Evolutionary conservation across 2,888 invertebrate species (phyloP).

Genomic region (Drosophila rubida): DNA sequence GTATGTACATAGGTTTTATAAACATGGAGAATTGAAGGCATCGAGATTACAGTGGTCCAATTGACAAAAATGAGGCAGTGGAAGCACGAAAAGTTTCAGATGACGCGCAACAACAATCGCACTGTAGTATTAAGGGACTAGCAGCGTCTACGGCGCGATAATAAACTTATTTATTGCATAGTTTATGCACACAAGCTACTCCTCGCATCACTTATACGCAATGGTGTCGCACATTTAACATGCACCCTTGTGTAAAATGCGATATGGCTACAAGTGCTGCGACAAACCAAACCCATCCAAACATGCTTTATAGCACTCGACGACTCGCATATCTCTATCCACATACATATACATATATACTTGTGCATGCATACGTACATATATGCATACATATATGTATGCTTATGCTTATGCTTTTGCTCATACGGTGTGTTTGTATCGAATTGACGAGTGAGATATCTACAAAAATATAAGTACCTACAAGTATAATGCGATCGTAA

Average conservation of each 20-base stretch:
- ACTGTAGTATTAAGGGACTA: conserved; percentile 33
- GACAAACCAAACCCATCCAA: conserved; percentile 21
- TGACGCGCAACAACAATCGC: conserved; percentile 7
- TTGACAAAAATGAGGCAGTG: conserved; percentile 30
- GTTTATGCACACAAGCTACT: conserved; percentile 71
- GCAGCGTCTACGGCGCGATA: conserved; percentile 52
- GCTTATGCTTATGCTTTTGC: conserved; percentile 12
- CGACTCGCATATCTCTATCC: conserved; percentile 1
- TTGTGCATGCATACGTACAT: too few relatives aligned
- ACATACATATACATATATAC: background rate
- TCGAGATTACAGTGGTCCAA: conserved; percentile 7
- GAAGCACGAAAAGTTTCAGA: conserved; percentile 38
- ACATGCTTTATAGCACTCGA: conserved; percentile 20
- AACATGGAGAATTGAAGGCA: background rate
- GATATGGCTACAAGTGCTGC: conserved; percentile 61
- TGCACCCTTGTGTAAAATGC: conserved; percentile 74
- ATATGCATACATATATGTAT: too few relatives aligned
- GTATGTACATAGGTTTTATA: too few relatives aligned
- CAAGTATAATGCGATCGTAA: conserved; percentile 82
- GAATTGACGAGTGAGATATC: conserved; percentile 60
- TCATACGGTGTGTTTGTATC: conserved; percentile 46
- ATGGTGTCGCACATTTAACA: conserved; percentile 71
- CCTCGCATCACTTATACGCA: conserved; percentile 74
- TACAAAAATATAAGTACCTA: conserved; percentile 73
- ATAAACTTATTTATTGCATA: conserved; percentile 83